Base-by-base conservation (phyloP, 2,797 vertebrate species). In the Ispidina picta region DNA sequence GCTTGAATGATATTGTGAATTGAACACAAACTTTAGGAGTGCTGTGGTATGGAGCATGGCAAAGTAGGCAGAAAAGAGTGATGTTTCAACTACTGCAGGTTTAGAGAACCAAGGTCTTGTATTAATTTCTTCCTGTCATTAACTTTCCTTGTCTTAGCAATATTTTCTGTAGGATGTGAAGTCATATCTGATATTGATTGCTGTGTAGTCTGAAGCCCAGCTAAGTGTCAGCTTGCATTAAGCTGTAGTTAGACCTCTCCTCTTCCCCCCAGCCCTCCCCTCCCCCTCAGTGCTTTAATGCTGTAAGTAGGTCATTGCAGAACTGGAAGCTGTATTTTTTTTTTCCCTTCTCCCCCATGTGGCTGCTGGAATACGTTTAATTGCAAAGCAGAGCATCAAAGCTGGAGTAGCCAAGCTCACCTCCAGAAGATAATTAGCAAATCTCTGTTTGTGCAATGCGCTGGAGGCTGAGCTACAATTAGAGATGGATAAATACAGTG, bases 301-400 rank as follows among this genome's bases (percentile, higher is more conserved):
- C 77, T 0, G 2, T 89, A 97, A 96, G 93, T 96, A 97, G 96
- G 96, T 96, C 96, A 97, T 51, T 75, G 84, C 87, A 96, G 92
- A 96, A 95, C 92, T 95, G 91, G 91, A 94, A 87, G 82, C 93
- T 91, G 74, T 84, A 21, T 39, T 92, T 92, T 95, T 48, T 60
- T 29, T 54, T 29, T 8, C 46, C 41, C 41, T 49, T 93, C 80
- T 91, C 41, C 85, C 91, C 64, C 82, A 49, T 91, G 94, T 72
- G 93, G 80, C 65, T 94, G 86, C 82, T 95, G 83, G 90, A 94
- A 95, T 93, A 89, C 49, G 75, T 94, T 92, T 91, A 94, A 96
- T 95, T 90, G 88, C 88, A 91, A 88, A 94, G 86, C 87, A 83
- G 49, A 89, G 78, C 89, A 85, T 96, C 90, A 95, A 93, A 96